Base-by-base conservation (phyloP, 2,797 vertebrate genomes). In the Periparus ater region DNA sequence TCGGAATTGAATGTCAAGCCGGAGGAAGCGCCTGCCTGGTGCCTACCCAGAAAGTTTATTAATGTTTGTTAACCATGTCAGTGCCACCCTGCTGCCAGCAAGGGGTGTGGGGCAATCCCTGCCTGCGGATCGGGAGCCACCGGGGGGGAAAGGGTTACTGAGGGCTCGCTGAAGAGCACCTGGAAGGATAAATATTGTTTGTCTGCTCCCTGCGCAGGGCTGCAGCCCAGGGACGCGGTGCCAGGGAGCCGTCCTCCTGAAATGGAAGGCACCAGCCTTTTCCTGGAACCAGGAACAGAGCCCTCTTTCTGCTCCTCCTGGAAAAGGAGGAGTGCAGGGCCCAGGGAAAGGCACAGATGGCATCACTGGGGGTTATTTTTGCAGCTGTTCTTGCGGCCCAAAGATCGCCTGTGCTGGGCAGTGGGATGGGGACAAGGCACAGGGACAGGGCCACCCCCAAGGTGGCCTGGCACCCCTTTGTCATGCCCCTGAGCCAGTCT, bases 1-100 rank as follows among this genome's bases (percentile, higher is more conserved):
- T 88, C 86, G 92, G 94, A 94, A 94, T 89, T 93, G 93, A 93
- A 96, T 91, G 95, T 94, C 95, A 97, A 93, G 88, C 90, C 72
- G 94, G 95, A 93, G 93, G 96, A 97, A 95, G 94, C 25, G 95
- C 93, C 91, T 62, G 93, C 91, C 93, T 45, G 57, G 88, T 83
- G 92, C 93, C 81, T 74, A 54, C 91, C 87, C 66, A 79, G 57
- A 85, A 95, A 94, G 92, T 96, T 95, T 95, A 36, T 90, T 75
- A 34, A 73, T 44, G 21, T 55, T 93, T 62, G 50, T 96, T 95
- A 96, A 95, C 95, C 83, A 16, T 44, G 0, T 94, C 85, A 6
- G 36, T 74, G 88, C 95, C 26, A 54, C 51, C 30, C 21, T 9
- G 0, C 61, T 47, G 14, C 63, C 54, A 1, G 40, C 0, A 0